Evolutionary conservation across 1,140 invertebrate species (phyloP).

Genomic region (Lordiphosa clarofinis): DNA sequence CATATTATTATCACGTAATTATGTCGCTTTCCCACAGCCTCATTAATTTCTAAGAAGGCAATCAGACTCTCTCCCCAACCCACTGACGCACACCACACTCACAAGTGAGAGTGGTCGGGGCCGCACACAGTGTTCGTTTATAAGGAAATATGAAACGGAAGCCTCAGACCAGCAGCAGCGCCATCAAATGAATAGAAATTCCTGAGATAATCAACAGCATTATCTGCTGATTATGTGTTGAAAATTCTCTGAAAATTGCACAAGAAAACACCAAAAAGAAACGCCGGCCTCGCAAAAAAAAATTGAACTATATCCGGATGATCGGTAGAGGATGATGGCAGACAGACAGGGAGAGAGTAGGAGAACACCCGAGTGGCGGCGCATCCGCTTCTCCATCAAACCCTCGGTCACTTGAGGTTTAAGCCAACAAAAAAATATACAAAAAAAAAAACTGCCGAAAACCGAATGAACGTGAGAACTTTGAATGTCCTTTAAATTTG

Average conservation of each 20-base stretch:
- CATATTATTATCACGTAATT: not conserved
- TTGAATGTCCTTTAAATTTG: conserved; percentile 71
- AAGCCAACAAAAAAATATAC: conserved; percentile 53
- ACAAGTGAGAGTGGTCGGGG: not conserved
- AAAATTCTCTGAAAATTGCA: conserved; percentile 69
- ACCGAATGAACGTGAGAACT: conserved; percentile 65
- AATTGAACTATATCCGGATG: conserved; percentile 76
- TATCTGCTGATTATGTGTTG: conserved; percentile 67
- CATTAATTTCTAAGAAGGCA: conserved; percentile 31
- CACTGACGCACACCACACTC: no score
- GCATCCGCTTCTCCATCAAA: conserved; percentile 71
- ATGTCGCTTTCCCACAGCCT: conserved; percentile 10
- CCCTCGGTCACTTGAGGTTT: conserved; percentile 75
- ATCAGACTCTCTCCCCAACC: no score
- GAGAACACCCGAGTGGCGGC: conserved; percentile 65
- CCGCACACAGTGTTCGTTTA: conserved; percentile 48
- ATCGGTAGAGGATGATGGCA: conserved; percentile 63
- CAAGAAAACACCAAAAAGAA: conserved; percentile 38
- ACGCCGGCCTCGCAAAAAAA: conserved; percentile 47
- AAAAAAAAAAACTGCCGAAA: conserved; percentile 43
- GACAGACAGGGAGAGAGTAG: conserved; percentile 2
- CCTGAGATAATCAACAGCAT: conserved; percentile 73
- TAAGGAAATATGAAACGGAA: conserved; percentile 61
- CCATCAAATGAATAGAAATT: conserved; percentile 58
- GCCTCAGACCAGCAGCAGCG: conserved; percentile 45